Base-by-base conservation (phyloP, 1,140 invertebrate species). In the Leptinotarsa defecta region DNA sequence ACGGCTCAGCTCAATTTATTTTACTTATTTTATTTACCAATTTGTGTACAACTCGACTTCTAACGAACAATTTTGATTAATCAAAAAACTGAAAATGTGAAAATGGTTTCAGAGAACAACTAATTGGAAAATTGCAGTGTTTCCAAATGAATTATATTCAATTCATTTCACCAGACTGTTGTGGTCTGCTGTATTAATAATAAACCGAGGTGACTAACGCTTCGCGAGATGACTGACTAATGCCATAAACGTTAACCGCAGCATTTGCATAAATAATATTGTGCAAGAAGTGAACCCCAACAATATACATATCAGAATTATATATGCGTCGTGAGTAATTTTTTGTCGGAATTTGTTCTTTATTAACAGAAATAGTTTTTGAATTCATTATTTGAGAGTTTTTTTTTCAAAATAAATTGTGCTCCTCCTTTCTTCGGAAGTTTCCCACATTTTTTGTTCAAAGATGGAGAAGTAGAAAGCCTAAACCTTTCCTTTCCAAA, bases 141-240 rank as follows among this genome's bases (percentile, higher is more conserved):
- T 43, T 43, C n/a, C 65, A 68, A 27, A 22, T 68, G 43, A 27
- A 68, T 68, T 68, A 19, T 57, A 57, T 57, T 68, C 24, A 68
- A 68, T 68, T 68, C 13, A 22, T 24, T 68, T n/a, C 24, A 27
- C 11, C 24, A 27, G 65, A 27, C 65, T 68, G 65, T 68, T 19
- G 52, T 43, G 43, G 19, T 24, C 4, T 43, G 43, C 27, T 24
- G 4, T 68, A 27, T 68, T 68, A 68, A 24, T 34, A 65, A 24
- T 68, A 68, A 68, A 43, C 4, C 65, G 52, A 68, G 19, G 27
- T 68, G 65, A 68, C 65, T 68, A 68, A 68, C 43, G 24, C 65
- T 68, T 68, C 8, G 65, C 3, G 13, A 68, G 65, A 65, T 34
- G 64, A 68, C 65, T 68, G 65, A 68, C 65, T 68, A 68, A 68